A percentile compares a stretch with the other conserved stretches of the same genome.
Conservation (phyloP, 1,140 invertebrate genomes). For the Stegodyphus mimosarum region DNA sequence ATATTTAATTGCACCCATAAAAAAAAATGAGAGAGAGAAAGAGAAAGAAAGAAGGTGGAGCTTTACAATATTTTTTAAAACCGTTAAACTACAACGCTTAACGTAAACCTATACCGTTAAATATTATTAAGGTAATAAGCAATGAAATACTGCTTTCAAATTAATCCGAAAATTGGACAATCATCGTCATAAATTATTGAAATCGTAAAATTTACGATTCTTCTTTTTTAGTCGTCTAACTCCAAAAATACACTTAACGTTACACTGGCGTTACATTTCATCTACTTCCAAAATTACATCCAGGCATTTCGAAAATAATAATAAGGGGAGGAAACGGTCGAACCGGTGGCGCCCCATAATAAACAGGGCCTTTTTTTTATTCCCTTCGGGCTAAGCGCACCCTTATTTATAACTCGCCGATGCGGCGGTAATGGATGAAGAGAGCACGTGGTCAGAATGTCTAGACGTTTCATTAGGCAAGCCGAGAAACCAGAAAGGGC, state of each 20-base stretch:
- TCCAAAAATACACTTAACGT: too few species aligned
- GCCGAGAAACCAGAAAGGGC: slow-evolving; percentile 22
- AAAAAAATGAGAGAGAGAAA: too few species aligned
- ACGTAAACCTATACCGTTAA: too few species aligned
- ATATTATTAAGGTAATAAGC: too few species aligned
- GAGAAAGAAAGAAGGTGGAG: too few species aligned
- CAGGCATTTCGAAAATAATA: background rate
- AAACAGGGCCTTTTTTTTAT: background rate
- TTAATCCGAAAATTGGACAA: background rate
- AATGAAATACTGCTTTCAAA: background rate
- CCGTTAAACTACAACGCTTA: too few species aligned
- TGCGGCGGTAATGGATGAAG: slow-evolving; percentile 41
- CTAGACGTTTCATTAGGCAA: slow-evolving; percentile 48
- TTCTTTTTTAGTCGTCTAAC: too few species aligned
- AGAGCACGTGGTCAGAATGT: slow-evolving; percentile 47
- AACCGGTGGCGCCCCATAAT: slow-evolving; percentile 12
- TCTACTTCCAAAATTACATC: background rate
- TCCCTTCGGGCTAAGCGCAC: background rate
- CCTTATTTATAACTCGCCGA: background rate
- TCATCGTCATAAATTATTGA: too few species aligned
- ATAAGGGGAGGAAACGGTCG: background rate
- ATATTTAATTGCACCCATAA: too few species aligned
- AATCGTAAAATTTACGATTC: too few species aligned
- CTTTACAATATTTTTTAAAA: too few species aligned
- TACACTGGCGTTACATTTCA: too few species aligned